Evolutionary conservation across 2,888 invertebrate species (phyloP), one percentile per base, ranked within the genome.

Genomic region (Heliothis peltigera): DNA sequence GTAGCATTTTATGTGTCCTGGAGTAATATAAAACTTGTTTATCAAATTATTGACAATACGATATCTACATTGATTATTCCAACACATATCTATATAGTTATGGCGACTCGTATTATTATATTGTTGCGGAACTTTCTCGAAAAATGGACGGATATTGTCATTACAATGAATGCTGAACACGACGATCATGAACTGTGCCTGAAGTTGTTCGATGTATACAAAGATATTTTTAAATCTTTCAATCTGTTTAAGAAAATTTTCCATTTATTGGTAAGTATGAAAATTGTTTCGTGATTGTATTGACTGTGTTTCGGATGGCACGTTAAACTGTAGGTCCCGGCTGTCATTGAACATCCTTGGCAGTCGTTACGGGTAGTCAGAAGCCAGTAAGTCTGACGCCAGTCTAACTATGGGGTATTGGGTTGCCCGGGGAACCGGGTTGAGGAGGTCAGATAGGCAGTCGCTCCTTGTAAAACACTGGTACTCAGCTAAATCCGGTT

Each of bases 261-360:
- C 32, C 56, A 75, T 51, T 8, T 18, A 18, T 28, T 68, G 69
- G 79, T 79, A 53, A 74, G 53, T 52, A 44, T 42, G n/a, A n/a
- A n/a, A n/a, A n/a, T n/a, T n/a, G n/a, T n/a, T n/a, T n/a, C n/a
- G n/a, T n/a, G n/a, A n/a, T n/a, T n/a, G n/a, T n/a, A n/a, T n/a
- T n/a, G n/a, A n/a, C n/a, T n/a, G n/a, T n/a, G n/a, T n/a, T n/a
- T n/a, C n/a, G n/a, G n/a, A n/a, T n/a, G n/a, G n/a, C n/a, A n/a
- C n/a, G n/a, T n/a, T n/a, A n/a, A n/a, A n/a, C n/a, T n/a, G n/a
- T n/a, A n/a, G n/a, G n/a, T n/a, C n/a, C n/a, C n/a, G n/a, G n/a
- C n/a, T n/a, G n/a, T n/a, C n/a, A n/a, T n/a, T n/a, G n/a, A n/a
- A n/a, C n/a, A n/a, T n/a, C n/a, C n/a, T n/a, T n/a, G n/a, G n/a